Conservation (phyloP, 2,797 vertebrate species). For the Aldrovandia affinis region DNA sequence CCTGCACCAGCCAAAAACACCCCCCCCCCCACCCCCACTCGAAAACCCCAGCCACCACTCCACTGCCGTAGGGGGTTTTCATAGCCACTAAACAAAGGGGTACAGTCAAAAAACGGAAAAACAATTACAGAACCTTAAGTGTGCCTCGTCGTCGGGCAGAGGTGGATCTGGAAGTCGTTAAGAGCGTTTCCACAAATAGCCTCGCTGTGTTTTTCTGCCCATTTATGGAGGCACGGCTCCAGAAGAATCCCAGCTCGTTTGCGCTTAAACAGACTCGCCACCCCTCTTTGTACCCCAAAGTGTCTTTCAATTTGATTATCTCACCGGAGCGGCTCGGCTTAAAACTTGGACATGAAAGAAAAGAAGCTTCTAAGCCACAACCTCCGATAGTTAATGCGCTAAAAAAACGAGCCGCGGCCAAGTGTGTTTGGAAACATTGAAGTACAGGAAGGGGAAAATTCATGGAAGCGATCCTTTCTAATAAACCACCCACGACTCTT, state of each 20-base stretch:
- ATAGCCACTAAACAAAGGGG: background rate
- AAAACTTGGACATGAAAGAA: background rate
- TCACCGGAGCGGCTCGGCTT: background rate
- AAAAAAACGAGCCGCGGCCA: background rate
- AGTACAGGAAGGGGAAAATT: background rate
- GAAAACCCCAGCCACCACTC: background rate
- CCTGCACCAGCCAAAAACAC: background rate
- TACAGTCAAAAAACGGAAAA: background rate
- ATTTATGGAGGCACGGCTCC: background rate
- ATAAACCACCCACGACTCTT: constrained; percentile 20
- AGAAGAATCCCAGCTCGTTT: background rate
- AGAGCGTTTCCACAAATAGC: background rate
- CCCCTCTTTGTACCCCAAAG: background rate
- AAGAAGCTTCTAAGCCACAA: background rate
- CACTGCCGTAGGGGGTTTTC: background rate
- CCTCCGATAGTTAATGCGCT: background rate
- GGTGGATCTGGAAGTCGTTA: background rate
- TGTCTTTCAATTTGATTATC: background rate
- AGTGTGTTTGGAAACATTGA: background rate
- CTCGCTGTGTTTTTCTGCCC: background rate
- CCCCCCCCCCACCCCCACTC: background rate
- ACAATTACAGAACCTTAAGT: background rate
- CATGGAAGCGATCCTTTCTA: constrained; percentile 4
- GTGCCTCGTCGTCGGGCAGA: background rate
- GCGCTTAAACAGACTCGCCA: background rate